Evolutionary conservation across 1,140 invertebrate genomes (phyloP).

Genomic region (Himalopsyche phryganea): DNA sequence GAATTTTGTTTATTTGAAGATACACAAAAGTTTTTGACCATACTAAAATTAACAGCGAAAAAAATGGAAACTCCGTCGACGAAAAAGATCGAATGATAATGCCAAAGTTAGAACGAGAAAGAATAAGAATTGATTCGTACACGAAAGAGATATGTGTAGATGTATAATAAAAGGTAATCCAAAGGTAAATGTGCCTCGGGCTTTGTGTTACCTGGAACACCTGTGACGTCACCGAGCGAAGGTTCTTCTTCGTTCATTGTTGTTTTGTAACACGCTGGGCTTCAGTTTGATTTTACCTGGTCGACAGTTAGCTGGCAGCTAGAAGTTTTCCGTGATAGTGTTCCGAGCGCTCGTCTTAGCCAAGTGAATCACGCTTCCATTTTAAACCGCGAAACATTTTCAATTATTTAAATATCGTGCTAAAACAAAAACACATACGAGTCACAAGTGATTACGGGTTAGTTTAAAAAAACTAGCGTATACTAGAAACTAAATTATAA

Average conservation of each 20-base stretch:
- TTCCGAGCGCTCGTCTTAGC: neutral
- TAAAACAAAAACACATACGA: too few relatives aligned
- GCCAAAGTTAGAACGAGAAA: neutral
- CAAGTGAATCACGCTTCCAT: neutral
- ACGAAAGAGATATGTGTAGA: neutral
- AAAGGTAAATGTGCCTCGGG: constrained; percentile 17
- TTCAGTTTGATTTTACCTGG: constrained; percentile 25
- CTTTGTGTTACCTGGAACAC: constrained; percentile 20
- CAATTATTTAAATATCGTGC: too few relatives aligned
- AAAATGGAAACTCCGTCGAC: too few relatives aligned
- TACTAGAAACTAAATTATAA: too few relatives aligned
- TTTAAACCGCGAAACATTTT: too few relatives aligned
- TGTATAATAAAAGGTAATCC: constrained; percentile 7
- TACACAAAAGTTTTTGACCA: too few relatives aligned
- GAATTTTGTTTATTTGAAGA: too few relatives aligned
- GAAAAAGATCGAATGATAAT: too few relatives aligned
- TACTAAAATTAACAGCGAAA: too few relatives aligned
- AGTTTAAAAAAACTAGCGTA: too few relatives aligned
- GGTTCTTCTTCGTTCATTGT: constrained; percentile 1
- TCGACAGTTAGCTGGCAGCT: neutral
- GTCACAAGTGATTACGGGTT: too few relatives aligned
- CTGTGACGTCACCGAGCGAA: constrained; percentile 19
- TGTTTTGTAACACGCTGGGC: constrained; percentile 1
- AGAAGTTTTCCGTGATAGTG: neutral
- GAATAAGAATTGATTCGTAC: too few relatives aligned